Percentiles rank a stretch among this genome's conserved stretches.
These are phyloP conservation scores for Falco berigora DNA, from an alignment of 2,797 vertebrate species.

Conservation along the genomic window DNA sequence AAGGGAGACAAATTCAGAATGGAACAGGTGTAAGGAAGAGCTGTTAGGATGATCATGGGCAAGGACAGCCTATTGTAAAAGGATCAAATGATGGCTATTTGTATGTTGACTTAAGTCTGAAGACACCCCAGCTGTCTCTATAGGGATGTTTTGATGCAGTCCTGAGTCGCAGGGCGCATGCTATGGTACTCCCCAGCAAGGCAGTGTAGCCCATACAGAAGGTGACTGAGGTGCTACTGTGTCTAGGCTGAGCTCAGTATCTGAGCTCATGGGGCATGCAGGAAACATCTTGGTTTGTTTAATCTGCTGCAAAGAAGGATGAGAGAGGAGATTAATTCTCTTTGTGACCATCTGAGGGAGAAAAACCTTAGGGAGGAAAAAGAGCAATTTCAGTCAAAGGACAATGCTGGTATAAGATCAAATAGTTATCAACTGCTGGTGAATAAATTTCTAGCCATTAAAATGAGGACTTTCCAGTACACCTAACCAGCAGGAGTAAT, in stretches of 20 bases:
- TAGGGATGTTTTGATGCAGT: neutral
- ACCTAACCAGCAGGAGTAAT: neutral
- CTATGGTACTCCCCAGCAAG: neutral
- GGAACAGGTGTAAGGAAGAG: neutral
- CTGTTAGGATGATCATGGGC: neutral
- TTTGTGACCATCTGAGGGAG: neutral
- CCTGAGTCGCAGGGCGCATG: neutral
- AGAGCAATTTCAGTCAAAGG: neutral
- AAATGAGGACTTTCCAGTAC: neutral
- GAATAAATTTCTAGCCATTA: neutral
- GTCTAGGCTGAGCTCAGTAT: neutral
- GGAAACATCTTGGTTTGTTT: neutral
- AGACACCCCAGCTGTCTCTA: neutral
- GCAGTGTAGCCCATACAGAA: neutral
- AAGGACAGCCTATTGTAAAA: neutral
- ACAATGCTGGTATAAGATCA: neutral
- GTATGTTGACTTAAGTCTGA: rapidly evolving
- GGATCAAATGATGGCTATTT: neutral
- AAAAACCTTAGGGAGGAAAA: neutral
- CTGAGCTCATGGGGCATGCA: neutral
- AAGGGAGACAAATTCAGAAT: neutral
- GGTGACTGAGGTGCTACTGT: neutral
- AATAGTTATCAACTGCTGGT: neutral
- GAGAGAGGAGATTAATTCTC: neutral
- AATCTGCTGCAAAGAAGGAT: neutral